These are phyloP conservation scores for Pinctada fucata DNA, from an alignment of 2,888 invertebrate species.

Conservation along the genomic window DNA sequence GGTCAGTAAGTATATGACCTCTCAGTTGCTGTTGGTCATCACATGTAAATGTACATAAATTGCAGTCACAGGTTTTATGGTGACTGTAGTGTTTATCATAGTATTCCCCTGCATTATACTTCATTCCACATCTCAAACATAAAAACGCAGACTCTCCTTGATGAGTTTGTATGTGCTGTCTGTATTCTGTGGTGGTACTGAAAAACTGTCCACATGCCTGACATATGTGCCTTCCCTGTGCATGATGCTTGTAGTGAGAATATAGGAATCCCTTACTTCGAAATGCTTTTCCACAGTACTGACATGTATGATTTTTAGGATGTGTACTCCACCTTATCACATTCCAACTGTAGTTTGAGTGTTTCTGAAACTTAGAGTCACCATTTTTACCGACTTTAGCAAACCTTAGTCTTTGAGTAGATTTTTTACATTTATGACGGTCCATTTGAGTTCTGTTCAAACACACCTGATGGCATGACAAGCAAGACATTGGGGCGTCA, in stretches of 20 bases:
- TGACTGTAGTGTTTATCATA: not conserved
- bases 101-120: not conserved
- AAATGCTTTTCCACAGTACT: constrained; percentile 24
- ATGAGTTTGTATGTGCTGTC: constrained; percentile 15
- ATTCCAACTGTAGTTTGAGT: no score
- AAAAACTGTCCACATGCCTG: constrained; percentile 21
- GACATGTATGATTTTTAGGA: constrained; percentile 6
- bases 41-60: not conserved
- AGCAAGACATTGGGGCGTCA: no score
- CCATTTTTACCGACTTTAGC: no score
- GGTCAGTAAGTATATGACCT: not conserved
- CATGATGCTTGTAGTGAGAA: constrained; percentile 27
- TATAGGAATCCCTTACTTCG: constrained; percentile 20
- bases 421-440: no score
- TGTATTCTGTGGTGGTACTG: constrained; percentile 14
- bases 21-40: not conserved
- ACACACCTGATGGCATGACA: no score
- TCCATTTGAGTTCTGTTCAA: no score
- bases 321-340: no score
- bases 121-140: constrained; percentile 11
- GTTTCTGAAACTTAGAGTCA: no score
- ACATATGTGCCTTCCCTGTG: constrained; percentile 26
- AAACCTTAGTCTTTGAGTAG: no score
- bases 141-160: constrained; percentile 1
- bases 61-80: not conserved